These are phyloP conservation scores for Pteronura brasiliensis DNA, from an alignment of 2,113 vertebrate genomes.

Conservation along the genomic window DNA sequence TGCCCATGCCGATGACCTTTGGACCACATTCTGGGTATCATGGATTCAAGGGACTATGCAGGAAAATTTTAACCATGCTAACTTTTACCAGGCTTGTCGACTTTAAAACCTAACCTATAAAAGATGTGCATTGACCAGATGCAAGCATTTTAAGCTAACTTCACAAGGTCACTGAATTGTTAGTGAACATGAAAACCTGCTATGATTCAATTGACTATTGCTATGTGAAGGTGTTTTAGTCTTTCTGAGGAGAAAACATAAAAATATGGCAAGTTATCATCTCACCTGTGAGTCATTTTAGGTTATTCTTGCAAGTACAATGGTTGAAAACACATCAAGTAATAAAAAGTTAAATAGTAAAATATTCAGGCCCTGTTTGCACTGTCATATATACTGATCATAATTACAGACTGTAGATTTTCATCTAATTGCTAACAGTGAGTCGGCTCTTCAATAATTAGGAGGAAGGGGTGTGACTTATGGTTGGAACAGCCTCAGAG, in stretches of 20 bases:
- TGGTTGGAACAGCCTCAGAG: not conserved
- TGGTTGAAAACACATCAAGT: not conserved
- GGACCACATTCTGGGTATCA: not conserved
- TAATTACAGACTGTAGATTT: constrained; percentile 61
- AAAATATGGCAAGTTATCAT: not conserved
- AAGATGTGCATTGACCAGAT: not conserved
- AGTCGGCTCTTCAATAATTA: constrained; percentile 51
- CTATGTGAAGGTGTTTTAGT: constrained; percentile 10
- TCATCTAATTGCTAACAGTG: constrained; percentile 52
- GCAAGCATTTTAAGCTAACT: not conserved
- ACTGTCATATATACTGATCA: constrained; percentile 49
- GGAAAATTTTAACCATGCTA: not conserved
- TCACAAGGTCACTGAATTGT: not conserved
- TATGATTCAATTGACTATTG: not conserved
- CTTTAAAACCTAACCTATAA: not conserved
- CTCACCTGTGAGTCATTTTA: not conserved
- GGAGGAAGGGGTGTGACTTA: not conserved
- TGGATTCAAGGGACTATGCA: not conserved
- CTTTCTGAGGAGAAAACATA: not conserved
- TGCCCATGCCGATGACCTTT: not conserved
- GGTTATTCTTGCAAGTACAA: not conserved
- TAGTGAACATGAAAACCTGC: not conserved
- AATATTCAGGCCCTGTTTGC: constrained; percentile 34
- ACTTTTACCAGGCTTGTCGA: not conserved
- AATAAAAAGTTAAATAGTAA: constrained; percentile 50